A percentile compares a stretch with the other conserved stretches of the same genome.
phyloP scores from a whole-genome alignment of 2,888 invertebrate genomes.

The Xanthia icteritia region DNA sequence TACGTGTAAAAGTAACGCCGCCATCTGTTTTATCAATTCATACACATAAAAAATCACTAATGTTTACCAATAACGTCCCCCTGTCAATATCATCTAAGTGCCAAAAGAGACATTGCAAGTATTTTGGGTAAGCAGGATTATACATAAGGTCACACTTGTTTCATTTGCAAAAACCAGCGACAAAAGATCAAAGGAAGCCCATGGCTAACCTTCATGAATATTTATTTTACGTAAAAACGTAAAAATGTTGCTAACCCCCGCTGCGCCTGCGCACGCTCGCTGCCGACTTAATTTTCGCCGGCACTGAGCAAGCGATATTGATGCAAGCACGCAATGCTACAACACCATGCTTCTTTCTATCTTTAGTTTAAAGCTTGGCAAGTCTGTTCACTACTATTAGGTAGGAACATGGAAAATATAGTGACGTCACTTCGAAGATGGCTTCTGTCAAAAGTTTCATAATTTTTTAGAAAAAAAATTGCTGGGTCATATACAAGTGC shows the following conservation, averaged over 20 bases:
- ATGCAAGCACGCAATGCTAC: constrained; percentile 77
- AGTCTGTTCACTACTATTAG: not conserved
- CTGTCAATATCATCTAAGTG: not conserved
- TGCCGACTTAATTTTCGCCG: constrained; percentile 83
- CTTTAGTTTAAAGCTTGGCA: constrained; percentile 16
- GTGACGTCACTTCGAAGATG: not conserved
- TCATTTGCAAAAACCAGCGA: not conserved
- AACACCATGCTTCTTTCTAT: constrained; percentile 49
- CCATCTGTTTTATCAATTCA: not conserved
- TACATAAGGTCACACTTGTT: not conserved
- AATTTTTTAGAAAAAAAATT: not conserved
- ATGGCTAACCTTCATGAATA: not conserved
- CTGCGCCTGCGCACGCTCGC: constrained; percentile 72
- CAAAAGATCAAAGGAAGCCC: not conserved
- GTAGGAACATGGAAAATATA: not conserved
- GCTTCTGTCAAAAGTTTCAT: not conserved
- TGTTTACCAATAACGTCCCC: no score
- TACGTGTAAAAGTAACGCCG: not conserved
- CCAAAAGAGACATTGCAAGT: not conserved
- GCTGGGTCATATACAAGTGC: not conserved
- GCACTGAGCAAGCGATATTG: constrained; percentile 73
- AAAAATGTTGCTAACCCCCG: constrained; percentile 69
- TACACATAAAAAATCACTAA: not conserved
- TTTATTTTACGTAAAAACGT: constrained; percentile 13
- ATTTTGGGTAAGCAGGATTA: not conserved